These are phyloP conservation scores for Pseudanteris insignis DNA, from an alignment of 2,888 invertebrate species.

Conservation along the genomic window DNA sequence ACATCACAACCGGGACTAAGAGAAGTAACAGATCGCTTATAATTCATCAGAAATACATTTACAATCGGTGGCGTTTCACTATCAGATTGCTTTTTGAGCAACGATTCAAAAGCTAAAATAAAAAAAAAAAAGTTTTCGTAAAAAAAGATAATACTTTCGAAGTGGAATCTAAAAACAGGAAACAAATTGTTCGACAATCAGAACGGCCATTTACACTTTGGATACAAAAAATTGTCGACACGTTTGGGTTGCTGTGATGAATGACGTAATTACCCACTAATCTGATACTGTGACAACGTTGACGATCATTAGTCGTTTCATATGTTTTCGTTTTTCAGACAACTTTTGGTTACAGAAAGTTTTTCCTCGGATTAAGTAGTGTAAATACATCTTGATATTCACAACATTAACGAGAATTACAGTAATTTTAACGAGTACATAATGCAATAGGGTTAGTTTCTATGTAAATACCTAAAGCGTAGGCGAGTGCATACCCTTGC, in stretches of 20 bases:
- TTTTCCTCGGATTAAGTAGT: conserved; percentile 64
- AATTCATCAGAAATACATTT: conserved; percentile 64
- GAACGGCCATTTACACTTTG: conserved; percentile 20
- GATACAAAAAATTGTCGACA: conserved; percentile 27
- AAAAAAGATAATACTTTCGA: too few relatives aligned
- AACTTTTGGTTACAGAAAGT: conserved; percentile 52
- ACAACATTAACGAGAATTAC: conserved; percentile 62
- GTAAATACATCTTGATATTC: conserved; percentile 65
- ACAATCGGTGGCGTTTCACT: conserved; percentile 53
- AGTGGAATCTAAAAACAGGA: too few relatives aligned
- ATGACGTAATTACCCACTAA: conserved; percentile 35
- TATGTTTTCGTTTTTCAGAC: conserved; percentile 45
- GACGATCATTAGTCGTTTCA: conserved; percentile 59
- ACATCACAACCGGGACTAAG: conserved; percentile 59
- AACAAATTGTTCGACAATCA: too few relatives aligned
- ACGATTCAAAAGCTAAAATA: not conserved
- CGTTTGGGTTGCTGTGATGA: conserved; percentile 37
- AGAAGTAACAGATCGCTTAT: conserved; percentile 61
- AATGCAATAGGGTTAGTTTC: conserved; percentile 65
- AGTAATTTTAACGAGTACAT: conserved; percentile 62
- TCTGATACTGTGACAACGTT: conserved; percentile 50
- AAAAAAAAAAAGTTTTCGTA: too few relatives aligned
- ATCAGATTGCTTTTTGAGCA: conserved; percentile 43
- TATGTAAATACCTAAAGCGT: conserved; percentile 58
- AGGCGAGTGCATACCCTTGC: conserved; percentile 61